Evolutionary conservation across 2,888 invertebrate species (phyloP).

Genomic region (Synanthedon myopaeformis): DNA sequence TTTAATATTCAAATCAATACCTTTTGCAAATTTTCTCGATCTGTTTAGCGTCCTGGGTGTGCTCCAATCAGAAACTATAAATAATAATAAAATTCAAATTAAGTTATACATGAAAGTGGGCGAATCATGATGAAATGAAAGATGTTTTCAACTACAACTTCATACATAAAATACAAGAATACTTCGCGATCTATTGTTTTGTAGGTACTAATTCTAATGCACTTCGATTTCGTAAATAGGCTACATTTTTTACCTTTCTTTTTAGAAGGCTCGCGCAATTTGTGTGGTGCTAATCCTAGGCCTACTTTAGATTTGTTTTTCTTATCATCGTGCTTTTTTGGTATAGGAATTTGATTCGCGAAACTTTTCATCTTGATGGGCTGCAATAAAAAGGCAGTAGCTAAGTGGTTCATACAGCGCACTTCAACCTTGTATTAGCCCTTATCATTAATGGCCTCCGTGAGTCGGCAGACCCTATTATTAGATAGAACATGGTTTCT

Average conservation of each 20-base stretch:
- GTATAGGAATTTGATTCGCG: conserved; percentile 30
- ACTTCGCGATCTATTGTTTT: no score
- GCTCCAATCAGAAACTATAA: conserved; percentile 16
- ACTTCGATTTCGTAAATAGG: background rate
- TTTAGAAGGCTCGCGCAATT: conserved; percentile 19
- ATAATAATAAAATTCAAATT: background rate
- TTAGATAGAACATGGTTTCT: no score
- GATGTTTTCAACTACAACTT: no score
- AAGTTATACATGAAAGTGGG: no score
- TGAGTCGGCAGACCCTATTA: no score
- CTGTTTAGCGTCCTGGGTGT: conserved; percentile 9
- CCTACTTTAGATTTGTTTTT: conserved; percentile 20
- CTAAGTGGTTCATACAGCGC: no score
- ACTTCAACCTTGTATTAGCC: no score
- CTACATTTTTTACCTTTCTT: conserved; percentile 18
- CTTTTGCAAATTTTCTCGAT: conserved; percentile 19
- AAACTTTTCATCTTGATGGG: conserved; percentile 30
- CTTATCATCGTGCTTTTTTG: conserved; percentile 14
- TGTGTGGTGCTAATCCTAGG: conserved; percentile 19
- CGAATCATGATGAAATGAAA: no score
- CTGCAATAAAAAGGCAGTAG: conserved; percentile 18
- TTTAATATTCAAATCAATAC: conserved; percentile 6
- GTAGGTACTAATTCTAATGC: no score
- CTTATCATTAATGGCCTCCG: no score
- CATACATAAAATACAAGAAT: no score